These are phyloP conservation scores for Lanistes nyassanus DNA, from an alignment of 1,140 invertebrate species.

Conservation along the genomic window DNA sequence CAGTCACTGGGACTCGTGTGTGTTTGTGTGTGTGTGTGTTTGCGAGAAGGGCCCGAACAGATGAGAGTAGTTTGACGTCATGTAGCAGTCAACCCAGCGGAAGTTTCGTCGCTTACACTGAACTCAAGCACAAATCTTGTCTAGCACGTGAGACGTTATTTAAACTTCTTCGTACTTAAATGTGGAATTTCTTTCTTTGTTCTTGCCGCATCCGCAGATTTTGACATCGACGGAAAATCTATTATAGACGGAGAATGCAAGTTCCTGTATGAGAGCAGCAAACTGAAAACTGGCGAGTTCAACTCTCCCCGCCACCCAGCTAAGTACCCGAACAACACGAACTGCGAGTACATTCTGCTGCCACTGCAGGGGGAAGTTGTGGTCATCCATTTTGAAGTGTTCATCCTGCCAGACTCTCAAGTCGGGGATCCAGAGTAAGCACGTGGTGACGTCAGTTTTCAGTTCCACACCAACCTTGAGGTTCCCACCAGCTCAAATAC, in stretches of 20 bases:
- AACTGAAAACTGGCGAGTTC: slow-evolving; percentile 87
- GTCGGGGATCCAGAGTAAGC: slow-evolving; percentile 10
- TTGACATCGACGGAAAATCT: slow-evolving; percentile 88
- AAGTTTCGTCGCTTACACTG: background rate
- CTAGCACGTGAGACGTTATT: background rate
- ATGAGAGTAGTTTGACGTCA: no score
- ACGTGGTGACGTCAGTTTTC: background rate
- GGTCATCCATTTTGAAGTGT: slow-evolving; percentile 46
- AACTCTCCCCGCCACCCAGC: slow-evolving; percentile 95
- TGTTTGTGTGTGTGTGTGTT: no score
- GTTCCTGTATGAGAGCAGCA: slow-evolving; percentile 89
- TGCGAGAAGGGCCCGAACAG: no score
- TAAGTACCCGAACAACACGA: slow-evolving; percentile 92
- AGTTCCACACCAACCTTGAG: background rate
- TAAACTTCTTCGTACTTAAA: background rate
- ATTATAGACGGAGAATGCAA: slow-evolving; percentile 80
- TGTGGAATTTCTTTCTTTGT: slow-evolving; percentile 8
- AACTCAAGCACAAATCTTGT: background rate
- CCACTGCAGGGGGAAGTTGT: slow-evolving; percentile 37
- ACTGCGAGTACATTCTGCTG: slow-evolving; percentile 89
- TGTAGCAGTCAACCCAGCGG: no score
- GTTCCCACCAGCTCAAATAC: background rate
- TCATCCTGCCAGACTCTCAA: slow-evolving; percentile 36
- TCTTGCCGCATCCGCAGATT: slow-evolving; percentile 55
- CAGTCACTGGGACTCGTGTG: no score